Percentiles rank a stretch among this genome's conserved stretches.
phyloP scores from a whole-genome alignment of 2,888 invertebrate species.

The Bibio marci region DNA sequence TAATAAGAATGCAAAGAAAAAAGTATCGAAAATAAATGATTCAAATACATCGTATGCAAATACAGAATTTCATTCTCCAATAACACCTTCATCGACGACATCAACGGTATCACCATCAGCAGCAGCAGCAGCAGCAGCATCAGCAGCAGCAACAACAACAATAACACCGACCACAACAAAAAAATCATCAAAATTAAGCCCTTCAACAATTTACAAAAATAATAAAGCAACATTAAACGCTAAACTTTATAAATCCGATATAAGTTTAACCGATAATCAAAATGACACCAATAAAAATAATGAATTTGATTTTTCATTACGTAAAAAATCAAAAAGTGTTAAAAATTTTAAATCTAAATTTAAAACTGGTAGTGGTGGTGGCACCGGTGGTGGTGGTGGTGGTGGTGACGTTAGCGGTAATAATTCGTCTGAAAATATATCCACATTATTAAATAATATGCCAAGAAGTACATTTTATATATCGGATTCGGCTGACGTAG shows the following conservation, averaged over 20 bases:
- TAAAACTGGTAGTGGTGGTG: neutral
- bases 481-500: slow-evolving; percentile 46
- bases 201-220: no score
- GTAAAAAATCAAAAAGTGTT: slow-evolving; percentile 30
- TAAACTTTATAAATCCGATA: neutral
- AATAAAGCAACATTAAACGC: neutral
- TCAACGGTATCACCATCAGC: neutral
- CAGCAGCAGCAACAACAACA: neutral
- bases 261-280: no score
- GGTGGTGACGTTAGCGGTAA: slow-evolving; percentile 14
- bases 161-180: no score
- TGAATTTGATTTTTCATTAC: slow-evolving; percentile 12
- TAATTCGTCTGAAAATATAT: no score
- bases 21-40: slow-evolving; percentile 4
- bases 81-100: slow-evolving; percentile 8
- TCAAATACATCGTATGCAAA: slow-evolving; percentile 19
- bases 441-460: slow-evolving; percentile 11
- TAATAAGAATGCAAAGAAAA: slow-evolving; percentile 8
- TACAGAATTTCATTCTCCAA: slow-evolving; percentile 16
- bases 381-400: no score
- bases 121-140: neutral
- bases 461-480: slow-evolving; percentile 54
- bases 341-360: slow-evolving; percentile 43
- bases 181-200: neutral
- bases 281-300: no score